These are phyloP conservation scores for Cryptoblepharus egeriae DNA, from an alignment of 2,797 vertebrate genomes.

Conservation along the genomic window DNA sequence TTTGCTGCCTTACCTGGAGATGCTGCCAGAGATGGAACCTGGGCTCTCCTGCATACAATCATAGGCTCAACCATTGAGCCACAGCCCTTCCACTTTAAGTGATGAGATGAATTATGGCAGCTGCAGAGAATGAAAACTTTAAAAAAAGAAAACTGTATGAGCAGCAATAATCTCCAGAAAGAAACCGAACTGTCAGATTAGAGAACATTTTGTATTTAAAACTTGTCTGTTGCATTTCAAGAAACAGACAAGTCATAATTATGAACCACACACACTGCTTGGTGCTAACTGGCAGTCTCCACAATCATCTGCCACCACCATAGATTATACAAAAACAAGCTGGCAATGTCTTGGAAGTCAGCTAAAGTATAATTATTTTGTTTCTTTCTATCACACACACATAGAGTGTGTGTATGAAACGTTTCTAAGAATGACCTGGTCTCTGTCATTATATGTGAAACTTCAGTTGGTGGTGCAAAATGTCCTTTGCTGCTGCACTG, in stretches of 20 bases:
- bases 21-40: too few relatives aligned
- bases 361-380: background rate
- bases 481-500: background rate
- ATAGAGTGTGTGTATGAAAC: too few relatives aligned
- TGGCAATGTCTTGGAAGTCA: background rate
- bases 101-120: background rate
- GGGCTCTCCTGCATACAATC: too few relatives aligned
- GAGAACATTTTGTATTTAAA: background rate
- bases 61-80: too few relatives aligned
- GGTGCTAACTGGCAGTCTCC: slow-evolving; percentile 22
- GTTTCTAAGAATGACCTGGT: too few relatives aligned
- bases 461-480: background rate
- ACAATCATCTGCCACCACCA: background rate
- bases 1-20: too few relatives aligned
- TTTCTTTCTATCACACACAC: background rate
- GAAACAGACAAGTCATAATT: background rate
- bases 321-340: background rate
- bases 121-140: background rate
- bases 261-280: background rate
- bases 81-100: too few relatives aligned
- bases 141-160: background rate
- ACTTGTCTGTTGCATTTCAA: background rate
- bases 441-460: background rate
- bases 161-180: background rate
- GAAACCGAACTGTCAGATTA: background rate